Conservation (phyloP, 2,113 vertebrate genomes). For the Ascaphus truei region DNA sequence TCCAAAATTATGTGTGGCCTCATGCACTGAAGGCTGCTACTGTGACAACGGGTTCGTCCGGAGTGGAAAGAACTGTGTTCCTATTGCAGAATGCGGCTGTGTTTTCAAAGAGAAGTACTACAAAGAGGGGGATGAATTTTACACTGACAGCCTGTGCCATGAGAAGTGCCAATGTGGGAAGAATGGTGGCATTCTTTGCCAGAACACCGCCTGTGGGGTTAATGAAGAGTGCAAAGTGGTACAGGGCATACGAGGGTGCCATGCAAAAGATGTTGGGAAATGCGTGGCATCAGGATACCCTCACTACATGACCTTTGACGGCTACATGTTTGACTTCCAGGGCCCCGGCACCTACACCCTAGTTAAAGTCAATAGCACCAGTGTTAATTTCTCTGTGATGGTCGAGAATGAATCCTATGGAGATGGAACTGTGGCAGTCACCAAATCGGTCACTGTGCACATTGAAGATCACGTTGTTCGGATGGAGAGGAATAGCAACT, state of each 20-base stretch:
- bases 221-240: constrained; percentile 3
- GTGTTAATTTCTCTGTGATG: constrained; percentile 42
- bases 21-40: constrained; percentile 66
- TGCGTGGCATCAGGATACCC: constrained; percentile 61
- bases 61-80: constrained; percentile 60
- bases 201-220: not conserved
- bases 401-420: constrained; percentile 58
- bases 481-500: constrained; percentile 43
- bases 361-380: not conserved
- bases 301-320: constrained; percentile 65
- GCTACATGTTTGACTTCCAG: constrained; percentile 54
- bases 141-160: constrained; percentile 55
- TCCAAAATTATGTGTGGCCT: constrained; percentile 46
- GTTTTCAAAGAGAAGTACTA: constrained; percentile 49
- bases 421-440: constrained; percentile 42
- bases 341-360: constrained; percentile 56
- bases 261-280: constrained; percentile 29
- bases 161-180: constrained; percentile 67
- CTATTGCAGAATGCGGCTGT: constrained; percentile 64
- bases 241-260: constrained; percentile 1
- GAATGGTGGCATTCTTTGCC: not conserved
- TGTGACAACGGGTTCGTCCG: constrained; percentile 67
- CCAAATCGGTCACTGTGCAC: constrained; percentile 49
- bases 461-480: constrained; percentile 46
- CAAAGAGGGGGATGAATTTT: constrained; percentile 44